phyloP scores from a whole-genome alignment of 2,113 vertebrate genomes.

The Numida meleagris region DNA sequence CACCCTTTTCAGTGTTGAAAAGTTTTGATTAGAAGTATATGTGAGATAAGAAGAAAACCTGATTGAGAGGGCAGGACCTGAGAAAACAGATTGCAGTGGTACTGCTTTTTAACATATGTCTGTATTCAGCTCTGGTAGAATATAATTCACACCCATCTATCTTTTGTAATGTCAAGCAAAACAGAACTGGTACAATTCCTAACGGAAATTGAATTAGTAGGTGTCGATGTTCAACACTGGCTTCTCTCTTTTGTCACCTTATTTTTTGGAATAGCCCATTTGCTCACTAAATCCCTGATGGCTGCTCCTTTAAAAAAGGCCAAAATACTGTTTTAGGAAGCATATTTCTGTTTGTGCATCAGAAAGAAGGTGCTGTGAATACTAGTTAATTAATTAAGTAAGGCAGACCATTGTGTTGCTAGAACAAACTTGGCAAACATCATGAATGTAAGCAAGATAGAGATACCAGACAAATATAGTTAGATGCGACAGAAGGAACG shows the following conservation, averaged over 20 bases:
- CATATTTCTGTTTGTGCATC: background rate
- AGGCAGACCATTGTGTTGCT: background rate
- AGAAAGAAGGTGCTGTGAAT: background rate
- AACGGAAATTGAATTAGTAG: background rate
- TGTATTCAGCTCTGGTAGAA: background rate
- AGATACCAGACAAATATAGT: background rate
- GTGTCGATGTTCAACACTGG: background rate
- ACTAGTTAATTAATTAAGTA: background rate
- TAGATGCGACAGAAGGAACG: background rate
- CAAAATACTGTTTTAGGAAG: background rate
- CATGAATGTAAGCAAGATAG: background rate
- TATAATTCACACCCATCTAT: background rate
- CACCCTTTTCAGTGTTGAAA: background rate
- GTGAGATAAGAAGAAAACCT: background rate
- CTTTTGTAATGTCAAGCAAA: background rate
- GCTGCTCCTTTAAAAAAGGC: background rate
- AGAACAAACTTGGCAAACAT: background rate
- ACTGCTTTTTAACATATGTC: background rate
- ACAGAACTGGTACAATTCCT: background rate
- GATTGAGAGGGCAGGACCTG: background rate
- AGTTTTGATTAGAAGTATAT: background rate
- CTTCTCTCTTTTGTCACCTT: background rate
- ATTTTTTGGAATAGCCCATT: background rate
- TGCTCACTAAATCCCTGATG: background rate
- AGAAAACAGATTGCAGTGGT: background rate